phyloP scores from a whole-genome alignment of 2,113 vertebrate species.

The Tetraodon nigroviridis region DNA sequence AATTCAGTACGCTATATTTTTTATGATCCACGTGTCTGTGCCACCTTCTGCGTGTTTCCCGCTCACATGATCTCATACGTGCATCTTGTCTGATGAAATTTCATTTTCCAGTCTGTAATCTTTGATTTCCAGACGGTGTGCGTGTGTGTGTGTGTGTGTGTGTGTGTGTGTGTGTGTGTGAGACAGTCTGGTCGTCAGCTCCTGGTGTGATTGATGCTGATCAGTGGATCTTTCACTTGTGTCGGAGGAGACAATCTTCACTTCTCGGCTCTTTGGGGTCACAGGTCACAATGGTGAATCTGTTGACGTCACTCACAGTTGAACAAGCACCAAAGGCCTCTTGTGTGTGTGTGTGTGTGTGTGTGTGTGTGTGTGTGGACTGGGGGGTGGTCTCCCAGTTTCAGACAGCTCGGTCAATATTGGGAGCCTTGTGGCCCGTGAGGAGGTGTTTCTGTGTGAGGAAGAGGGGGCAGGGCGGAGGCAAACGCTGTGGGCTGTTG shows the following conservation, averaged over 20 bases:
- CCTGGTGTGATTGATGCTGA: too few relatives aligned
- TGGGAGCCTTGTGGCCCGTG: not conserved
- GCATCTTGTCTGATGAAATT: too few relatives aligned
- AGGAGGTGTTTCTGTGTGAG: not conserved
- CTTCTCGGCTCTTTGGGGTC: slow-evolving; percentile 25
- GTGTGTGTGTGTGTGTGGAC: not conserved
- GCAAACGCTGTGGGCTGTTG: slow-evolving; percentile 1
- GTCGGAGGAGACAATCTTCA: not conserved
- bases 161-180: too few relatives aligned
- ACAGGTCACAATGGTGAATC: slow-evolving; percentile 37
- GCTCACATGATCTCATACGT: too few relatives aligned
- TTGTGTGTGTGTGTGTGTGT: slow-evolving; percentile 1
- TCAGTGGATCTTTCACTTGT: not conserved
- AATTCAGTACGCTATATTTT: too few relatives aligned
- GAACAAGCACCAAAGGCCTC: slow-evolving; percentile 41
- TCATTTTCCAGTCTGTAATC: too few relatives aligned
- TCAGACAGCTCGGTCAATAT: slow-evolving; percentile 25
- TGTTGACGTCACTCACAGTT: slow-evolving; percentile 55
- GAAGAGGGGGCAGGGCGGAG: slow-evolving; percentile 2
- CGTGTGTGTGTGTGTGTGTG: too few relatives aligned
- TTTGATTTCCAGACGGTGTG: too few relatives aligned
- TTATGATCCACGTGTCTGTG: too few relatives aligned
- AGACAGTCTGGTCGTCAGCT: too few relatives aligned
- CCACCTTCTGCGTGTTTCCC: too few relatives aligned
- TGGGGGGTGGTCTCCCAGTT: not conserved